A percentile compares a stretch with the other conserved stretches of the same genome.
Conservation (phyloP, 2,888 invertebrate genomes). For the Lydus trimaculatus region DNA sequence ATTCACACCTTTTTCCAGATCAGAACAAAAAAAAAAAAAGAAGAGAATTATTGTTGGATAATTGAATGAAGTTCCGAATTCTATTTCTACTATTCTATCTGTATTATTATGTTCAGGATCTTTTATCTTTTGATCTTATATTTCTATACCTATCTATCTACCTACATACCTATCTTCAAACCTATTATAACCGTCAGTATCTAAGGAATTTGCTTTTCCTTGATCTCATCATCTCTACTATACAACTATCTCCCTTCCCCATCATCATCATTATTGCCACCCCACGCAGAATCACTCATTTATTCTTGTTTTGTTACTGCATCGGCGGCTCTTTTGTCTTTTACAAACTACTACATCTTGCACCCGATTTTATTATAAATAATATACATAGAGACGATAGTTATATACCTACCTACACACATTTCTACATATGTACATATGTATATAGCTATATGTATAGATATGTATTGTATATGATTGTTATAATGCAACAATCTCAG, state of each 20-base stretch:
- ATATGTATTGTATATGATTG: not conserved
- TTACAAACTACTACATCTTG: not conserved
- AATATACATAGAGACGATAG: too few relatives aligned
- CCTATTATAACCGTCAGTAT: not conserved
- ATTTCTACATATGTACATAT: too few relatives aligned
- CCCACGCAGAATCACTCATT: constrained; percentile 22
- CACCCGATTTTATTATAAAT: too few relatives aligned
- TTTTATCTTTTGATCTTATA: not conserved
- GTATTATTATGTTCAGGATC: too few relatives aligned
- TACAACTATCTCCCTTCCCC: not conserved
- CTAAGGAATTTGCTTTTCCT: not conserved
- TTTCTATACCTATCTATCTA: not conserved
- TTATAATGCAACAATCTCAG: not conserved
- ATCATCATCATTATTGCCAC: constrained; percentile 9
- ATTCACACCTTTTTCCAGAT: too few relatives aligned
- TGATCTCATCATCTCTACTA: not conserved
- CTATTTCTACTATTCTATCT: too few relatives aligned
- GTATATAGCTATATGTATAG: not conserved
- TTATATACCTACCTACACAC: too few relatives aligned
- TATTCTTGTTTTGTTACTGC: constrained; percentile 15
- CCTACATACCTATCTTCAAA: not conserved
- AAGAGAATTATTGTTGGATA: too few relatives aligned
- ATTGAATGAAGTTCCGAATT: too few relatives aligned
- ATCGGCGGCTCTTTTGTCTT: constrained; percentile 21
- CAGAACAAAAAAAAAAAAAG: too few relatives aligned